Base-by-base conservation (phyloP, 2,113 vertebrate species). In the Stictonetta naevosa region DNA sequence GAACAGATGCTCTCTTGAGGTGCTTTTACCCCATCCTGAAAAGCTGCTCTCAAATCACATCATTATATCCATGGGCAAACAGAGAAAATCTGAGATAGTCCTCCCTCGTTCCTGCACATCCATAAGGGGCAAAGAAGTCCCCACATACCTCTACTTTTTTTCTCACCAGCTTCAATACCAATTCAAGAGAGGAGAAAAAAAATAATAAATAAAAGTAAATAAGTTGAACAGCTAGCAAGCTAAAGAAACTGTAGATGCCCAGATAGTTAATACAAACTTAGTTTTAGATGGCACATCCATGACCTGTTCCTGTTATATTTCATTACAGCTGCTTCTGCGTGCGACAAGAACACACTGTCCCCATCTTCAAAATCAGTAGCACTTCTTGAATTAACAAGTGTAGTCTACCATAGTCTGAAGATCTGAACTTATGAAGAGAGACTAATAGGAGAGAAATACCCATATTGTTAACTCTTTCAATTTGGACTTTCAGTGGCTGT, bases 281-380 rank as follows among this genome's bases (percentile, higher is more conserved):
- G 75, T 78, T 93, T 92, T 42, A 85, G 81, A 50, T 29, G 71
- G 82, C 78, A 33, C 17, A 78, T 53, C 62, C 3, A 1, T 87
- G 91, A 83, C 85, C 77, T 72, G 58, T 69, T 85, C 83, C 91
- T 71, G 1, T 64, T 56, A 69, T 13, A 7, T 52, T 26, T 68
- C 40, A 66, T 95, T 92, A 80, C 72, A 89, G 64, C 68, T 92
- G 44, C 81, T 63, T 59, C 85, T 93, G 67, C 59, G 85, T 73
- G 22, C 50, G 69, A 95, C 94, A 88, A 53, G 97, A 92, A 96
- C 97, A 97, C 13, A 2, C 60, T 88, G 97, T 96, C 64, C 94
- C 73, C 55, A 42, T 64, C 92, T 91, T 81, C 81, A 73, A 95
- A 96, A 84, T 11, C 56, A 86, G 83, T 1, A 93, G 13, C 8